phyloP scores from a whole-genome alignment of 1,140 invertebrate species.

The Hydropsyche tenuis region DNA sequence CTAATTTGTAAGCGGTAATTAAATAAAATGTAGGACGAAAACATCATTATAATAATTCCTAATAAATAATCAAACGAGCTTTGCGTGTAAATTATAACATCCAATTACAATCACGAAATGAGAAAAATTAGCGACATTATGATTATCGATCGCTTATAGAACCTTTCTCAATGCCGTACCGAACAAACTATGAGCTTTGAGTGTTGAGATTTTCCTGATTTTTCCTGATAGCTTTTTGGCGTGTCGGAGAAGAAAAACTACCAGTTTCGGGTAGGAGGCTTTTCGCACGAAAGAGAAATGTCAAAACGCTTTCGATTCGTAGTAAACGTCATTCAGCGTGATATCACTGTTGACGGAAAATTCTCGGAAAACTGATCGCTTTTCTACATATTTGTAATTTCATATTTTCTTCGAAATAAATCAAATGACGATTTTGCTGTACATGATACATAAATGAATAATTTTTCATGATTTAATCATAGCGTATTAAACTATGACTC shows the following conservation, averaged over 20 bases:
- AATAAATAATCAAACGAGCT: background rate
- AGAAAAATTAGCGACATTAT: conserved; percentile 14
- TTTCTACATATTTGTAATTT: background rate
- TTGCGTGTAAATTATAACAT: background rate
- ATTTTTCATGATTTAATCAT: too few species aligned
- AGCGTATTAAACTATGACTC: too few species aligned
- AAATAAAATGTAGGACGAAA: too few species aligned
- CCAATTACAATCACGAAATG: conserved; percentile 14
- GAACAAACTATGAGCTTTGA: background rate
- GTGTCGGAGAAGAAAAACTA: background rate
- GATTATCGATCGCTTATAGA: background rate
- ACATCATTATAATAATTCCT: background rate
- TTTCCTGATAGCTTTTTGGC: conserved; percentile 17
- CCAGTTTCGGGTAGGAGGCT: background rate
- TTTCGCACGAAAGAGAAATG: background rate
- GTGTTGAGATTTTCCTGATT: background rate
- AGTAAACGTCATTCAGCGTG: background rate
- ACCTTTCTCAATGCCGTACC: conserved; percentile 11
- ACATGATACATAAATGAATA: too few species aligned
- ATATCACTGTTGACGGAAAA: background rate
- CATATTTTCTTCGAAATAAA: too few species aligned
- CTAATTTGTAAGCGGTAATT: too few species aligned
- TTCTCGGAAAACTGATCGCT: background rate
- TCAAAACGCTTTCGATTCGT: background rate
- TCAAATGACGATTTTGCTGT: too few species aligned